phyloP scores from a whole-genome alignment of 1,140 invertebrate species.

The Drosophila biarmipes region DNA sequence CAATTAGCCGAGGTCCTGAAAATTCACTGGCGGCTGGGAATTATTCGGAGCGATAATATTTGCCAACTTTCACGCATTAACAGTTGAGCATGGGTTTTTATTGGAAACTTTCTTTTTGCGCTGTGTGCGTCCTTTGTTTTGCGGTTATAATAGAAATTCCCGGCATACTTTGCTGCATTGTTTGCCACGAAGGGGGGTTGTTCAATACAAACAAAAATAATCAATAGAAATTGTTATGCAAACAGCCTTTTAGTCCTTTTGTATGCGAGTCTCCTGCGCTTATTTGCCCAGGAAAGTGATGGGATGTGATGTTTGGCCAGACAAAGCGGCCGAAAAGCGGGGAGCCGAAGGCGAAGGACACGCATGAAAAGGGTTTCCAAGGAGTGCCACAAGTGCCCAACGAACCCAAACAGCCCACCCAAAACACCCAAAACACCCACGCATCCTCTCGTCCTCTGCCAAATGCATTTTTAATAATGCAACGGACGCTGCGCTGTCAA shows the following conservation, averaged over 20 bases:
- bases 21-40: neutral
- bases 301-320: slow-evolving; percentile 54
- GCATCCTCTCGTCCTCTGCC: slow-evolving; percentile 8
- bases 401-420: neutral
- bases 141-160: slow-evolving; percentile 60
- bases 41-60: slow-evolving; percentile 23
- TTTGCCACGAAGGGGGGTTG: slow-evolving; percentile 11
- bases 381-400: slow-evolving; percentile 27
- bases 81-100: slow-evolving; percentile 41
- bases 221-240: slow-evolving; percentile 79
- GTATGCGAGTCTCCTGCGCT: slow-evolving; percentile 42
- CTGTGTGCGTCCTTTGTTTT: slow-evolving; percentile 54
- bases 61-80: slow-evolving; percentile 34
- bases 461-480: slow-evolving; percentile 76
- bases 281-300: slow-evolving; percentile 73
- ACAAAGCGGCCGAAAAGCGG: neutral
- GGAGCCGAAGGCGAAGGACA: slow-evolving; percentile 11
- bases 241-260: slow-evolving; percentile 66
- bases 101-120: slow-evolving; percentile 31
- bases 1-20: slow-evolving; percentile 37
- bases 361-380: slow-evolving; percentile 36
- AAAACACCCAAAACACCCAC: neutral
- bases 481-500: slow-evolving; percentile 64
- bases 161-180: slow-evolving; percentile 61
- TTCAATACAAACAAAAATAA: slow-evolving; percentile 74